Evolutionary conservation across 2,888 invertebrate species (phyloP).

Genomic region (Lucinisca nassula): DNA sequence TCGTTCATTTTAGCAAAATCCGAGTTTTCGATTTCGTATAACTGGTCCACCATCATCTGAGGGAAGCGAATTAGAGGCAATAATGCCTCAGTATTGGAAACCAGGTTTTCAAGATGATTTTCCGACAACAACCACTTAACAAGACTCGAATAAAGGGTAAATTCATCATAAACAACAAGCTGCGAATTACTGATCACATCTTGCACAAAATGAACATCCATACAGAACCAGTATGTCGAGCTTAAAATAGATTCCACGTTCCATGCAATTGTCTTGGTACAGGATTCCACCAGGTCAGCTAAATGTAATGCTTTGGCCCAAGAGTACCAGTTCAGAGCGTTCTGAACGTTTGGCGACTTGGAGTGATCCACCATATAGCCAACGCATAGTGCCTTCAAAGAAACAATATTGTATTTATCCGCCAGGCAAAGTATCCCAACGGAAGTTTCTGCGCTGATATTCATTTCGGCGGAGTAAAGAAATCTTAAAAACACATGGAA

Average conservation of each 20-base stretch:
- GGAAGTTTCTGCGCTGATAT: constrained; percentile 83
- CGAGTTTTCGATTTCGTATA: constrained; percentile 82
- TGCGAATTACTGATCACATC: constrained; percentile 86
- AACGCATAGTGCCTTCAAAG: constrained; percentile 85
- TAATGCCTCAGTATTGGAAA: constrained; percentile 76
- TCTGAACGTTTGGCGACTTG: constrained; percentile 85
- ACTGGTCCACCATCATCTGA: constrained; percentile 86
- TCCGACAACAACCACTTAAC: constrained; percentile 83
- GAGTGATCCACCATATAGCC: constrained; percentile 87
- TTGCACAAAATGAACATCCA: constrained; percentile 86
- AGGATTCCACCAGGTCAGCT: constrained; percentile 82
- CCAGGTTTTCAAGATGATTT: constrained; percentile 66
- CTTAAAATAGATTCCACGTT: constrained; percentile 85
- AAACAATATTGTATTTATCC: constrained; percentile 87
- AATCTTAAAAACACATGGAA: constrained; percentile 87
- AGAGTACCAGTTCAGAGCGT: constrained; percentile 87
- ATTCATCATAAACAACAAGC: constrained; percentile 86
- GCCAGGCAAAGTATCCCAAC: constrained; percentile 87
- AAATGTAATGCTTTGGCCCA: constrained; percentile 87
- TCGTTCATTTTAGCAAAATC: constrained; percentile 73
- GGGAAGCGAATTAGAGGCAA: constrained; percentile 87
- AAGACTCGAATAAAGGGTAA: constrained; percentile 81
- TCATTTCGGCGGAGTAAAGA: constrained; percentile 87
- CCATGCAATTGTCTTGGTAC: constrained; percentile 87
- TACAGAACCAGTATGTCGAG: constrained; percentile 85